phyloP scores from a whole-genome alignment of 2,797 vertebrate species.

The Cygnus olor region DNA sequence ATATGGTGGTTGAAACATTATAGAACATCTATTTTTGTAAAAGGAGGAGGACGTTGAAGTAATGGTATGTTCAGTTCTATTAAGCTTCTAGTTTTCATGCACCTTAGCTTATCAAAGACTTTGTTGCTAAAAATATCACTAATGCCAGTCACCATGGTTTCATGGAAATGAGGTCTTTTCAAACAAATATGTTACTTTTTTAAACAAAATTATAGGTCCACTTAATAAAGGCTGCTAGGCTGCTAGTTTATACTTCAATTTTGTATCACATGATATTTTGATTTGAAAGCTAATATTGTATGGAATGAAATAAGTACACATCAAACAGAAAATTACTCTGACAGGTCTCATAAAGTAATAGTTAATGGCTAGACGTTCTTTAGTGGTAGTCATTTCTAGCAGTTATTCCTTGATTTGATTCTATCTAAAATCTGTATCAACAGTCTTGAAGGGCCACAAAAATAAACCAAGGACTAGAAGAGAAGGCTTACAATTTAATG shows the following conservation, averaged over 20 bases:
- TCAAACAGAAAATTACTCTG: not conserved
- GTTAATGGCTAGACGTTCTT: not conserved
- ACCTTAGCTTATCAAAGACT: not conserved
- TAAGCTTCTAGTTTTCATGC: conserved; percentile 9
- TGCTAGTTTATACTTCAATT: not conserved
- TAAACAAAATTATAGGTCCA: not conserved
- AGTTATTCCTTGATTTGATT: not conserved
- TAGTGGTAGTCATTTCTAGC: not conserved
- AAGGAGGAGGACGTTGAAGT: not conserved
- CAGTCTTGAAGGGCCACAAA: not conserved
- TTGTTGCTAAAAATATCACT: not conserved
- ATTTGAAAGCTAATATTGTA: not conserved
- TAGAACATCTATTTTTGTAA: not conserved
- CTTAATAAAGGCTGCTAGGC: not conserved
- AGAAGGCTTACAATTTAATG: not conserved
- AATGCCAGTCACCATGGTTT: not conserved
- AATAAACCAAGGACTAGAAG: not conserved
- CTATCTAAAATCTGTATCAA: not conserved
- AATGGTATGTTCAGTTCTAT: not conserved
- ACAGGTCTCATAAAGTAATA: not conserved
- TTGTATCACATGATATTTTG: not conserved
- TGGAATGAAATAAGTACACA: not conserved
- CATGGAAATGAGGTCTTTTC: not conserved
- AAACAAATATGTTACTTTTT: not conserved
- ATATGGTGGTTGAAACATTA: not conserved